Conservation (phyloP, 1,140 invertebrate genomes). For the Chelonus insularis region DNA sequence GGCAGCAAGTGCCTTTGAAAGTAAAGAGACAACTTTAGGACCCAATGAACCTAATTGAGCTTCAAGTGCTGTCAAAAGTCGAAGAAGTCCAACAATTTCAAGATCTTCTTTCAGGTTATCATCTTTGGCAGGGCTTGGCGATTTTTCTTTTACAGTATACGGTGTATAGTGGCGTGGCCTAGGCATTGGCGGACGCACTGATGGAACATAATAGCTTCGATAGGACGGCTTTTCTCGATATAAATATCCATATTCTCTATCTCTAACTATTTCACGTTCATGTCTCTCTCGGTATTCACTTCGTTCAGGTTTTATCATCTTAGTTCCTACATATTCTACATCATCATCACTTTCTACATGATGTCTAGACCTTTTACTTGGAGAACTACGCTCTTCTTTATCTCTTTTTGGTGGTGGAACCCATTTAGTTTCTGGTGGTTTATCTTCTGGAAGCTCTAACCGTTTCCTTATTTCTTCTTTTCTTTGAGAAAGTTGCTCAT, state of each 20-base stretch:
- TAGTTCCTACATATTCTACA: constrained; percentile 53
- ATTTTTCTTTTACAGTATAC: constrained; percentile 49
- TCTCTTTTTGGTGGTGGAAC: constrained; percentile 11
- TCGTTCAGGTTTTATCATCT: constrained; percentile 39
- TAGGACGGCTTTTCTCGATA: constrained; percentile 46
- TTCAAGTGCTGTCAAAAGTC: constrained; percentile 77
- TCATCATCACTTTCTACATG: constrained; percentile 53
- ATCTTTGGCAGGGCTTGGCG: constrained; percentile 43
- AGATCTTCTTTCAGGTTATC: constrained; percentile 45
- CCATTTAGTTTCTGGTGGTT: constrained; percentile 43
- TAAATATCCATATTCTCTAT: constrained; percentile 31
- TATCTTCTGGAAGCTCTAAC: constrained; percentile 57
- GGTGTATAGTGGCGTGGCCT: constrained; percentile 49
- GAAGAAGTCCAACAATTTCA: constrained; percentile 68
- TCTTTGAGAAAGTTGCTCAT: constrained; percentile 65
- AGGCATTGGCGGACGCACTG: constrained; percentile 25
- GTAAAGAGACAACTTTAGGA: constrained; percentile 72
- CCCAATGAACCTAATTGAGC: constrained; percentile 78
- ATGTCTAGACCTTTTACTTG: constrained; percentile 40
- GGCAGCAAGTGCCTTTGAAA: constrained; percentile 74
- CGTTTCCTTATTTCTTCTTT: constrained; percentile 64
- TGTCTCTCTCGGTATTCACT: constrained; percentile 14
- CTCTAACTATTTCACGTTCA: constrained; percentile 4
- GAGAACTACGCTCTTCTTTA: constrained; percentile 27
- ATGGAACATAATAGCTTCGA: constrained; percentile 36